Evolutionary conservation across 2,888 invertebrate species (phyloP).

Genomic region (Formica aserva): DNA sequence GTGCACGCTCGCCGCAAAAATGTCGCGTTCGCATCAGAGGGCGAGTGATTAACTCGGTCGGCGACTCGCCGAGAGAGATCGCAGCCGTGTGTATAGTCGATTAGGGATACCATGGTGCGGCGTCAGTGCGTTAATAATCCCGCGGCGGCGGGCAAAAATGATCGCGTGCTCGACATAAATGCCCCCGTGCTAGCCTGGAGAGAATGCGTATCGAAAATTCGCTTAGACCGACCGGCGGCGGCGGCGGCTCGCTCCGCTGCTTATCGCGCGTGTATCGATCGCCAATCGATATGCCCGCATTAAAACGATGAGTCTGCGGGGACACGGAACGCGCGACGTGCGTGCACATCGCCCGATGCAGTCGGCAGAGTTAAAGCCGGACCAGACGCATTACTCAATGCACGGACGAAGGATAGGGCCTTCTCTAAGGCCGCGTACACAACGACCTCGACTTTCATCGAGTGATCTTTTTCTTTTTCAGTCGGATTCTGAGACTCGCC

Average conservation of each 20-base stretch:
- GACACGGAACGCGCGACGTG: constrained; percentile 58
- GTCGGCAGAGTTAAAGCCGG: constrained; percentile 58
- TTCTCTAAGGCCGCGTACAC: constrained; percentile 47
- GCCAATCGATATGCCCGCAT: constrained; percentile 68
- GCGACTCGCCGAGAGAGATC: constrained; percentile 42
- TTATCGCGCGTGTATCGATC: constrained; percentile 69
- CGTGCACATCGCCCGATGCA: constrained; percentile 53
- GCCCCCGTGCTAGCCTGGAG: background rate
- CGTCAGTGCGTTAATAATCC: constrained; percentile 50
- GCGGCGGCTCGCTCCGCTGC: constrained; percentile 10
- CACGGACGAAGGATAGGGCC: constrained; percentile 61
- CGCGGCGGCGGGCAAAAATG: constrained; percentile 38
- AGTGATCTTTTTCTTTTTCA: background rate
- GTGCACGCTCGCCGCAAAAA: constrained; percentile 29
- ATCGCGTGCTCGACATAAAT: constrained; percentile 48
- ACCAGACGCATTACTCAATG: constrained; percentile 75
- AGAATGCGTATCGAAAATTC: constrained; percentile 49
- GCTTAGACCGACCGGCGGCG: constrained; percentile 8
- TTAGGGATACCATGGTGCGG: constrained; percentile 25
- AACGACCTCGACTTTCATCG: constrained; percentile 40
- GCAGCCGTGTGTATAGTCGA: constrained; percentile 25
- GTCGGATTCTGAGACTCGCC: background rate
- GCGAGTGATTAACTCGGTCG: constrained; percentile 56
- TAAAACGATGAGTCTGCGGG: constrained; percentile 78
- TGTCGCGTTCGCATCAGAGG: constrained; percentile 41